Conservation (phyloP, 2,797 vertebrate species). For the Salmo trutta region DNA sequence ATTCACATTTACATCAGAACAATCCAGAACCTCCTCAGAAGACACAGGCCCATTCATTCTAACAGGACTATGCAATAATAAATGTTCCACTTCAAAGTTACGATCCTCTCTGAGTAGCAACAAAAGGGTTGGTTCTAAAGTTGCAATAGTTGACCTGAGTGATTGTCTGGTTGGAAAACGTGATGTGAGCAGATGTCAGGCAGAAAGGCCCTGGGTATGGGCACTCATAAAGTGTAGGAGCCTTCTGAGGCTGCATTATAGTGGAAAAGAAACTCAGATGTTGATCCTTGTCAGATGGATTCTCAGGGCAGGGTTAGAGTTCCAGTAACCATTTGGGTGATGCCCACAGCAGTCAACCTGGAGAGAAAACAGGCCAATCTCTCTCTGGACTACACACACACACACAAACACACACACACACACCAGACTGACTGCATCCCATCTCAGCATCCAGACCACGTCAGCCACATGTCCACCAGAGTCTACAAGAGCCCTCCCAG, state of each 20-base stretch:
- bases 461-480: constrained; percentile 8
- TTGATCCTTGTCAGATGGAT: constrained; percentile 39
- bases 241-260: constrained; percentile 45
- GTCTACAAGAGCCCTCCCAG: not conserved
- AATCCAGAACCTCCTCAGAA: not conserved
- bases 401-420: not conserved
- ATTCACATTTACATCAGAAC: constrained; percentile 37
- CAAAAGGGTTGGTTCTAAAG: too few relatives aligned
- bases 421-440: not conserved
- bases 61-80: not conserved
- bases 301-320: constrained; percentile 20
- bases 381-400: not conserved
- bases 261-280: constrained; percentile 43
- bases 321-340: not conserved
- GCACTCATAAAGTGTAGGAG: constrained; percentile 47
- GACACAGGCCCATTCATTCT: not conserved
- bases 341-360: constrained; percentile 6
- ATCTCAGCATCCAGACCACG: not conserved
- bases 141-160: not conserved
- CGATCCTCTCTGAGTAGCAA: too few relatives aligned
- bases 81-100: too few relatives aligned
- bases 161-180: not conserved
- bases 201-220: not conserved
- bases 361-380: constrained; percentile 3
- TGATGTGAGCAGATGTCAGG: constrained; percentile 54